Conservation (phyloP, 2,888 invertebrate genomes). For the Dryadula phaetusa region DNA sequence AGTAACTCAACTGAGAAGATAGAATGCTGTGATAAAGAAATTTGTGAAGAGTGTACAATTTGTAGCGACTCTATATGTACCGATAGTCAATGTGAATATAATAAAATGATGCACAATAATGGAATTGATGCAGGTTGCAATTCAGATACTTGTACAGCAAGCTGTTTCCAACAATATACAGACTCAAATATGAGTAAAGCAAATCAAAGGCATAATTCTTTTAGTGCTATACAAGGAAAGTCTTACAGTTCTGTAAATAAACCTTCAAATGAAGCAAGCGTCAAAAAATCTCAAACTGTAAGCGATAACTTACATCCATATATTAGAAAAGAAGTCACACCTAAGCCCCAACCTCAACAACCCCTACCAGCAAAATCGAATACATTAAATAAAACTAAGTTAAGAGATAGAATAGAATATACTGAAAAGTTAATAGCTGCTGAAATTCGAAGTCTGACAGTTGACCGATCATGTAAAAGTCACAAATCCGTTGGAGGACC, state of each 20-base stretch:
- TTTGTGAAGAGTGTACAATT: constrained; percentile 80
- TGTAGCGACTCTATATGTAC: constrained; percentile 82
- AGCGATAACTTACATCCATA: constrained; percentile 80
- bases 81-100: constrained; percentile 80
- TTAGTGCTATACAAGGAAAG: constrained; percentile 77
- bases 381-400: constrained; percentile 63
- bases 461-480: constrained; percentile 72
- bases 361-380: constrained; percentile 55
- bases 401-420: constrained; percentile 78
- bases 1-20: constrained; percentile 76
- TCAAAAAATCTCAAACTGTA: constrained; percentile 78
- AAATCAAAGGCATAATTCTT: constrained; percentile 77
- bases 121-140: constrained; percentile 74
- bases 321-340: constrained; percentile 77
- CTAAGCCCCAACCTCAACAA: constrained; percentile 56
- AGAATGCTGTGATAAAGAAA: constrained; percentile 81
- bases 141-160: constrained; percentile 75
- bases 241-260: constrained; percentile 64
- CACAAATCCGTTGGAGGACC: constrained; percentile 61
- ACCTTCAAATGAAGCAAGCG: constrained; percentile 64
- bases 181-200: constrained; percentile 63
- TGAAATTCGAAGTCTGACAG: constrained; percentile 74
- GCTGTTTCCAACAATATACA: constrained; percentile 71
- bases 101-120: constrained; percentile 76
- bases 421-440: constrained; percentile 80